These are phyloP conservation scores for Crypturellus tataupa DNA, from an alignment of 2,797 vertebrate genomes.

Conservation along the genomic window DNA sequence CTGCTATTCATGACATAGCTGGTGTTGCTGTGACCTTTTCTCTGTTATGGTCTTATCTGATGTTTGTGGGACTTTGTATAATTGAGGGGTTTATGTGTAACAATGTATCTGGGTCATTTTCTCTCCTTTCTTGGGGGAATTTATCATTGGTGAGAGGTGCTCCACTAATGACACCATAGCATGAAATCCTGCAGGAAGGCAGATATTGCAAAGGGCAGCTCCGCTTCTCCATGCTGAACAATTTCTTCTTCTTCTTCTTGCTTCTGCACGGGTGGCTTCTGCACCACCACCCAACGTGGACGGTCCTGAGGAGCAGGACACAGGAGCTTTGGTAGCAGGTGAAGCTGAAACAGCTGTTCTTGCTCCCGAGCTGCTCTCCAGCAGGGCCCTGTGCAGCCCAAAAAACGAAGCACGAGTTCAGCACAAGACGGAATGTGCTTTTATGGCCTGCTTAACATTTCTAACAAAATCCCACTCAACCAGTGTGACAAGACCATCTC, in stretches of 20 bases:
- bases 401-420: neutral
- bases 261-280: neutral
- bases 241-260: neutral
- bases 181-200: neutral
- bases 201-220: neutral
- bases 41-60: slow-evolving; percentile 67
- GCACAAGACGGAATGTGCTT: neutral
- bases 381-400: neutral
- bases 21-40: slow-evolving; percentile 74
- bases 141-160: slow-evolving; percentile 24
- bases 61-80: slow-evolving; percentile 56
- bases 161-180: neutral
- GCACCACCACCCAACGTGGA: fast-evolving
- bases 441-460: neutral
- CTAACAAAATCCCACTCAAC: neutral
- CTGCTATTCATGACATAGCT: slow-evolving; percentile 73
- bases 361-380: neutral
- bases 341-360: neutral
- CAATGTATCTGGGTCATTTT: slow-evolving; percentile 42
- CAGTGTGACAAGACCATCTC: neutral
- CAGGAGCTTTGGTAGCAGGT: neutral
- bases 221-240: neutral
- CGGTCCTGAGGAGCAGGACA: neutral
- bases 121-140: slow-evolving; percentile 24
- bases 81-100: slow-evolving; percentile 48